Base-by-base conservation (phyloP, 2,888 invertebrate species). In the Himalopsyche anomala region DNA sequence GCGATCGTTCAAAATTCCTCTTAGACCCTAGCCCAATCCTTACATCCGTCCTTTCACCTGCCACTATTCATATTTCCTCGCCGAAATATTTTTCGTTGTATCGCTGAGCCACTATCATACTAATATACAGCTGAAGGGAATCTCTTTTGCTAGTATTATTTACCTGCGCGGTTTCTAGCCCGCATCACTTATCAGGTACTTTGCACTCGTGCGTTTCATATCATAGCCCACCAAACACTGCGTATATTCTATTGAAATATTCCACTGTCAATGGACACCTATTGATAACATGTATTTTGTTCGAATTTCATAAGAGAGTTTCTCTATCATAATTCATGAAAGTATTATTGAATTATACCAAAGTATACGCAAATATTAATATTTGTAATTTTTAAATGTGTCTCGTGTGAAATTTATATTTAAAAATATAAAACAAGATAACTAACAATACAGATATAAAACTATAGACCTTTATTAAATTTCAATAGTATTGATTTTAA, bases 1-100 rank as follows among this genome's bases (percentile, higher is more conserved):
- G 81, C 42, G 84, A 79, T 38, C 74, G 80, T 84, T 84, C 56
- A 79, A 80, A 80, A 80, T 80, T 84, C 80, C 84, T 80, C 80
- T 84, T 84, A 84, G 51, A 80, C 74, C 45, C 19, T 62, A 62
- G 62, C 62, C 62, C 62, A 62, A 62, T n/a, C 62, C 62, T 62
- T 19, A 62, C 62, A 62, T 62, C 62, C 62, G 62, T 19, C 62
- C 62, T 62, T 62, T 62, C 62, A 62, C 62, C 62, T 62, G 62
- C 38, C 28, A 79, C 82, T 83, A 85, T 85, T 85, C 62, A 62
- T 62, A 62, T 62, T 62, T 51, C 15, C 15, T 51, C 51, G 62
- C 19, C 62, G 28, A 62, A 62, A 28, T 62, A 62, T 62, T 62
- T 62, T 8, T 19, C 62, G 19, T 62, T 62, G 62, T 62, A 62